phyloP scores from a whole-genome alignment of 1,140 invertebrate genomes.

The Cydia pomonella region DNA sequence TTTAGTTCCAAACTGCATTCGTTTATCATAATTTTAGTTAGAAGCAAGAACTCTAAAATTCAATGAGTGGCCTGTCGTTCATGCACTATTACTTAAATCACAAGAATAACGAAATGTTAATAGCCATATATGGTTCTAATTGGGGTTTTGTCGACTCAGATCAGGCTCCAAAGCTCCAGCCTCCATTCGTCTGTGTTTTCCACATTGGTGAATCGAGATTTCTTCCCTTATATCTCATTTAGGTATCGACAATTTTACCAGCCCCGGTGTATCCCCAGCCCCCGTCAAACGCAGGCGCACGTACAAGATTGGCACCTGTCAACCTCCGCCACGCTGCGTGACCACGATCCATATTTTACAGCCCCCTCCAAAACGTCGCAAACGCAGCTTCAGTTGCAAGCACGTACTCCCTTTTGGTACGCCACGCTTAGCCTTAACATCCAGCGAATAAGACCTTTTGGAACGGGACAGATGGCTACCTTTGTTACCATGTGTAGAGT shows the following conservation, averaged over 20 bases:
- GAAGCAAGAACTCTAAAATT: too few relatives aligned
- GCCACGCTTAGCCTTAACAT: neutral
- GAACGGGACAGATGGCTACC: neutral
- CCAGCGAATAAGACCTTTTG: neutral
- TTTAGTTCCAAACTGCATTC: too few relatives aligned
- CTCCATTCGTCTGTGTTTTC: too few relatives aligned
- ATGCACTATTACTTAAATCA: too few relatives aligned
- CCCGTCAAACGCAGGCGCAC: slow-evolving; percentile 46
- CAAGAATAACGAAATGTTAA: too few relatives aligned
- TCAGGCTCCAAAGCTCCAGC: too few relatives aligned
- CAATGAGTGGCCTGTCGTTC: too few relatives aligned
- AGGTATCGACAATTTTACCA: neutral
- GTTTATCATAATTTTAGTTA: too few relatives aligned
- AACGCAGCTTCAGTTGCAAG: neutral
- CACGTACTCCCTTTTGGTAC: neutral
- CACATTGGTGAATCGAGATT: too few relatives aligned
- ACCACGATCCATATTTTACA: slow-evolving; percentile 47
- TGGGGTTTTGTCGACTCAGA: too few relatives aligned
- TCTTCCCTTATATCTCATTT: too few relatives aligned
- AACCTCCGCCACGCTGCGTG: slow-evolving; percentile 57
- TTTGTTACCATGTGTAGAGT: slow-evolving; percentile 7
- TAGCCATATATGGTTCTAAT: too few relatives aligned
- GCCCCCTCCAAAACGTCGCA: neutral
- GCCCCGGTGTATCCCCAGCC: slow-evolving; percentile 41
- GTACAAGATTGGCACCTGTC: slow-evolving; percentile 74